Base-by-base conservation (phyloP, 1,140 invertebrate genomes). In the Drosophila novamexicana region DNA sequence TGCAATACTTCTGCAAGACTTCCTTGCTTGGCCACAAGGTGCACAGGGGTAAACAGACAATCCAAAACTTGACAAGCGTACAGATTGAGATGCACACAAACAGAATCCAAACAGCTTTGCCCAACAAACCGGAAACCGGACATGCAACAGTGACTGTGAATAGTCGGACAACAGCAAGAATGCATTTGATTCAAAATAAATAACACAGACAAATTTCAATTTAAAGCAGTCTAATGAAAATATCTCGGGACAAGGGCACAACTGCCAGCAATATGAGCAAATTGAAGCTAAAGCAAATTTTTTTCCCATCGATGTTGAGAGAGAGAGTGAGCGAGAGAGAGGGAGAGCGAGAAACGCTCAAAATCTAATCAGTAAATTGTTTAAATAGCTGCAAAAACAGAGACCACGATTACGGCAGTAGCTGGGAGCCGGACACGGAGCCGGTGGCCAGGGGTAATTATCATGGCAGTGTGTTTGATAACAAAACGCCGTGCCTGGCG, bases 341-440 rank as follows among this genome's bases (percentile, higher is more conserved):
- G 14, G 16, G 22, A 36, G 42, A 73, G 32, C 6, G 18, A 44
- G 45, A 57, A 62, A 82, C 76, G 61, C 37, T 79, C 42, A 76
- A 86, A 88, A 86, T 86, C 83, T 88, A 86, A 86, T 86, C 83
- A 86, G 75, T 59, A 77, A 88, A 86, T 86, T 86, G 83, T 88
- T 86, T 68, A 82, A 86, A 86, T 83, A 88, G 79, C 83, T 79
- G 66, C 83, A 72, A 82, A 75, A 82, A 86, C 79, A 88, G 45
- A 57, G 49, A 32, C 39, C 32, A 44, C 42, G 57, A 59, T 47
- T 59, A 59, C 57, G 56, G 4, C n/a, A 16, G 14, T 14, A 32
- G n/a, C 52, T 54, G 52, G 9, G 8, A 3, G 42, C 22, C 22
- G 4, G 42, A 7, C 22, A 44, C 29, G 9, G n/a, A 47, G 12